Conservation (phyloP, 2,888 invertebrate genomes). For the Pocota personata region DNA sequence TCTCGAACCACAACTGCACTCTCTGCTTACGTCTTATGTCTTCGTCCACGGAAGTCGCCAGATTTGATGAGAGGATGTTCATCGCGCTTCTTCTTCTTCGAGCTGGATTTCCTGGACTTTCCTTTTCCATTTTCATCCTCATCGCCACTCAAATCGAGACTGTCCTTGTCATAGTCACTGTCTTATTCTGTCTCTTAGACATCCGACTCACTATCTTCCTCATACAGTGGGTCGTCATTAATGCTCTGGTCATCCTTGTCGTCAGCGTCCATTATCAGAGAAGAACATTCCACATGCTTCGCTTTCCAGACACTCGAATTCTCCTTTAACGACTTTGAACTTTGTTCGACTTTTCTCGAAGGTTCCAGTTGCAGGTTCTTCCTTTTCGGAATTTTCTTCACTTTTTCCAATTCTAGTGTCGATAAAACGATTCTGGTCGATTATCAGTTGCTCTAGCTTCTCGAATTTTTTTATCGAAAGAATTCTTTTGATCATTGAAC, state of each 20-base stretch:
- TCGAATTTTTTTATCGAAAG: no score
- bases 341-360: no score
- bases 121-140: conserved; percentile 83
- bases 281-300: no score
- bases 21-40: conserved; percentile 89
- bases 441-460: no score
- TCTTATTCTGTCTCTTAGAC: conserved; percentile 78
- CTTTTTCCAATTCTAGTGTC: no score
- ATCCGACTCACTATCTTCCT: conserved; percentile 83
- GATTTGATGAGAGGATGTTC: conserved; percentile 91
- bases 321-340: no score
- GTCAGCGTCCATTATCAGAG: no score
- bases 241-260: conserved; percentile 87
- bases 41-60: conserved; percentile 89
- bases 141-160: conserved; percentile 86
- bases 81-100: conserved; percentile 78
- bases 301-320: no score
- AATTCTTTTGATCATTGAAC: no score
- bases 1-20: conserved; percentile 94
- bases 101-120: conserved; percentile 76
- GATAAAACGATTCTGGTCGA: no score
- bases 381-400: no score
- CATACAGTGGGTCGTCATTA: conserved; percentile 88
- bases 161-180: conserved; percentile 79
- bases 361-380: no score